Conservation (phyloP, 2,113 vertebrate genomes). For the Regulus satrapa region DNA sequence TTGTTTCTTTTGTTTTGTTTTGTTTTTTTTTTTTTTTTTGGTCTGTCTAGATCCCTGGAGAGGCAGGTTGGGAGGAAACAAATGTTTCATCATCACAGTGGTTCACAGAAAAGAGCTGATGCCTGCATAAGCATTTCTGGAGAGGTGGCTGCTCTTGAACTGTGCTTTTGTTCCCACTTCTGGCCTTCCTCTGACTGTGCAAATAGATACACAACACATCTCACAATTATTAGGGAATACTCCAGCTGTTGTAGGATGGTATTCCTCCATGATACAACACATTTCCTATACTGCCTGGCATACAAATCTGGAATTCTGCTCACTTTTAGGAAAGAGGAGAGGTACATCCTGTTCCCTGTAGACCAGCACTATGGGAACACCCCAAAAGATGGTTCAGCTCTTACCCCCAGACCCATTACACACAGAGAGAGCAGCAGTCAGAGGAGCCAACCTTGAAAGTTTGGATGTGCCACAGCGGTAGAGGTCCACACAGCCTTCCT, state of each 20-base stretch:
- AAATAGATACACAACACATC: not conserved
- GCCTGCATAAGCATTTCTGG: not conserved
- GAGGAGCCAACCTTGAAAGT: not conserved
- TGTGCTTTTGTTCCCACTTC: not conserved
- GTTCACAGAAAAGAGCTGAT: not conserved
- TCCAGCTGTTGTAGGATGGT: not conserved
- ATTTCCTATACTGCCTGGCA: not conserved
- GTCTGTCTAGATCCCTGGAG: not conserved
- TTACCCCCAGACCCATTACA: not conserved
- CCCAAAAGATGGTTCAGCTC: not conserved
- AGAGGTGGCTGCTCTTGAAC: not conserved
- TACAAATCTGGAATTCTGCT: not conserved
- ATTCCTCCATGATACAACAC: not conserved
- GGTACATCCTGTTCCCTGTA: not conserved
- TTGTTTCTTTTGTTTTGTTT: too few relatives aligned
- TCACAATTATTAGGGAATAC: not conserved
- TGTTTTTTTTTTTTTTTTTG: not conserved
- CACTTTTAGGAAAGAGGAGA: not conserved
- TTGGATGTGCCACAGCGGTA: not conserved
- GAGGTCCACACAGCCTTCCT: not conserved
- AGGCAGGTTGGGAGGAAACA: not conserved
- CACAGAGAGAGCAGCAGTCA: not conserved
- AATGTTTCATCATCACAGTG: not conserved
- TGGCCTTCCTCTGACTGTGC: not conserved
- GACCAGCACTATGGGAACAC: not conserved